phyloP scores from a whole-genome alignment of 92 coral and sea anemone genomes.

The Porites cylindrica region DNA sequence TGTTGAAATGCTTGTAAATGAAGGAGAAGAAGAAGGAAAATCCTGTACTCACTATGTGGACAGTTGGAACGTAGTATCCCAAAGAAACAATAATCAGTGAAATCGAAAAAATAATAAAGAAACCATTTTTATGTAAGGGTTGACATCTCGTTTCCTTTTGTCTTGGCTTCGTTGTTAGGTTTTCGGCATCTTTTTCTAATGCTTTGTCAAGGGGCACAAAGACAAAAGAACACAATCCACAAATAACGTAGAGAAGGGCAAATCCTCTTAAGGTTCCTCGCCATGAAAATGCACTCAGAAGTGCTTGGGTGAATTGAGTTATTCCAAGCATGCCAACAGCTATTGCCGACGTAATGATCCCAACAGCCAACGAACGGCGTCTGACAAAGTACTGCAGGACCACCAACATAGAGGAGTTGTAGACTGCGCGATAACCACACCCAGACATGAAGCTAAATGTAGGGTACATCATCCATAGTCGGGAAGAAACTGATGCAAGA shows the following conservation, averaged over 20 bases:
- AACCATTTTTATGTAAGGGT: constrained; percentile 37
- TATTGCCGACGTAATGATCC: constrained; percentile 62
- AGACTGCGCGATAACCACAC: constrained; percentile 32
- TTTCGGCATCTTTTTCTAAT: neutral
- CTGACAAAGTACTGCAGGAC: constrained; percentile 65
- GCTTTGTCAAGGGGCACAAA: constrained; percentile 16
- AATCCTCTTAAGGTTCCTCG: constrained; percentile 63
- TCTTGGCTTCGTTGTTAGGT: neutral
- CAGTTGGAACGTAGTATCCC: constrained; percentile 35
- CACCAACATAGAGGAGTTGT: constrained; percentile 29
- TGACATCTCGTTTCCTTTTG: neutral
- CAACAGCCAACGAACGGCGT: constrained; percentile 67
- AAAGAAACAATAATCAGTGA: constrained; percentile 50
- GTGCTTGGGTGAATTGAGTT: constrained; percentile 51
- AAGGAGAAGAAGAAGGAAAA: neutral
- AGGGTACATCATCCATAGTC: constrained; percentile 55
- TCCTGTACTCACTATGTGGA: constrained; percentile 51
- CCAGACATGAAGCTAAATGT: constrained; percentile 62
- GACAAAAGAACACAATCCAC: constrained; percentile 32
- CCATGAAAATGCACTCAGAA: constrained; percentile 55
- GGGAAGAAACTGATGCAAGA: constrained; percentile 52
- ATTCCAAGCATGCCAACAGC: constrained; percentile 61
- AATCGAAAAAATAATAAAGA: constrained; percentile 35
- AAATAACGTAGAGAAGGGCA: constrained; percentile 39
- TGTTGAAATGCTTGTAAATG: neutral